Conservation (phyloP, 2,888 invertebrate genomes). For the Dicyrtomina minuta region DNA sequence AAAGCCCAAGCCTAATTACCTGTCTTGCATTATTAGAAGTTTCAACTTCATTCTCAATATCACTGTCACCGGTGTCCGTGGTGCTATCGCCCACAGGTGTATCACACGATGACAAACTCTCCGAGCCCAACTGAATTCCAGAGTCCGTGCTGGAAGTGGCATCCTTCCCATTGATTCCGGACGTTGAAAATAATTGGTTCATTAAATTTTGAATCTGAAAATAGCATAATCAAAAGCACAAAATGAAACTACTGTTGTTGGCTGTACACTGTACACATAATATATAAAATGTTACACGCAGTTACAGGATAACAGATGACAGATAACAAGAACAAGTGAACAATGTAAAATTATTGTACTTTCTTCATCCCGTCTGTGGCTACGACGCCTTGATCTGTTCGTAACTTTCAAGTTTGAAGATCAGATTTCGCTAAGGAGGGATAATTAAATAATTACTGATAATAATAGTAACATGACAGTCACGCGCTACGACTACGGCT, state of each 20-base stretch:
- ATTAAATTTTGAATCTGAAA: conserved; percentile 52
- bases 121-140: conserved; percentile 52
- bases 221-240: neutral
- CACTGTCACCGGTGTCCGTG: conserved; percentile 53
- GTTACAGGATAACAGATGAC: too few relatives aligned
- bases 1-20: conserved; percentile 32
- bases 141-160: conserved; percentile 53
- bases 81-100: conserved; percentile 53
- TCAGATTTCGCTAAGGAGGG: too few relatives aligned
- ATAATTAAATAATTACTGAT: too few relatives aligned
- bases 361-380: too few relatives aligned
- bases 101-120: conserved; percentile 53
- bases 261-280: too few relatives aligned
- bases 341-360: too few relatives aligned
- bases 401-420: too few relatives aligned
- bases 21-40: conserved; percentile 49
- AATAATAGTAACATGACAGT: too few relatives aligned
- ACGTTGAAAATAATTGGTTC: conserved; percentile 50
- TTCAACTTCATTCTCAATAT: conserved; percentile 52
- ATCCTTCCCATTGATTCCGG: conserved; percentile 43
- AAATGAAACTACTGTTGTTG: too few relatives aligned
- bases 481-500: too few relatives aligned
- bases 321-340: conserved; percentile 11
- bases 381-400: too few relatives aligned
- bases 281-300: too few relatives aligned